These are phyloP conservation scores for Apotomis turbidana DNA, from an alignment of 2,888 invertebrate genomes.

Conservation along the genomic window DNA sequence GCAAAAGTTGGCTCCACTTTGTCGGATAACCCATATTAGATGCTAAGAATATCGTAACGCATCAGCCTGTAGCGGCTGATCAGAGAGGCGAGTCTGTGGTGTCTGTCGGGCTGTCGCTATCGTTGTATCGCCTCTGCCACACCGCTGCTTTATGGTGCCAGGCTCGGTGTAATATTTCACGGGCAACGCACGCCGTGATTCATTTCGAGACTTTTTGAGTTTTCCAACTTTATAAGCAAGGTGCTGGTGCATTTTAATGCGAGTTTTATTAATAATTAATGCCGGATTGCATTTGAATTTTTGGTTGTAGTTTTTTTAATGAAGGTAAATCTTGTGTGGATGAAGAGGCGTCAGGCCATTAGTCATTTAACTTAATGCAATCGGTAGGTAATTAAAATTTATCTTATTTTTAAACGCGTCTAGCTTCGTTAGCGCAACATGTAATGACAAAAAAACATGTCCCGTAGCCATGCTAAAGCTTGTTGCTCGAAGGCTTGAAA, in stretches of 20 bases:
- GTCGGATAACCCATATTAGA: no score
- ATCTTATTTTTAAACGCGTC: slow-evolving; percentile 41
- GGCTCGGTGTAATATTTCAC: slow-evolving; percentile 82
- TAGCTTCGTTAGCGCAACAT: slow-evolving; percentile 50
- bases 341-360: slow-evolving; percentile 29
- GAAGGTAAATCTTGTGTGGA: slow-evolving; percentile 15
- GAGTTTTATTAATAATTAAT: slow-evolving; percentile 27
- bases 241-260: slow-evolving; percentile 34
- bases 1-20: no score
- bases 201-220: slow-evolving; percentile 79
- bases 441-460: slow-evolving; percentile 44
- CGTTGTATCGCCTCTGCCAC: slow-evolving; percentile 82
- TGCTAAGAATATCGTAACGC: neutral
- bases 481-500: slow-evolving; percentile 66
- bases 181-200: slow-evolving; percentile 83
- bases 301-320: slow-evolving; percentile 6
- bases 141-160: slow-evolving; percentile 83
- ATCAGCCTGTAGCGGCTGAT: slow-evolving; percentile 60
- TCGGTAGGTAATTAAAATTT: slow-evolving; percentile 42
- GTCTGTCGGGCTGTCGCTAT: slow-evolving; percentile 82
- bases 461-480: slow-evolving; percentile 49
- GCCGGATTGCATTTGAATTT: slow-evolving; percentile 25
- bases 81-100: slow-evolving; percentile 73
- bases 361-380: slow-evolving; percentile 7
- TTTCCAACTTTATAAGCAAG: slow-evolving; percentile 60